A percentile compares a stretch with the other conserved stretches of the same genome.
Evolutionary conservation across 1,140 invertebrate species (phyloP).

Genomic region (Camponotus pennsylvanicus): DNA sequence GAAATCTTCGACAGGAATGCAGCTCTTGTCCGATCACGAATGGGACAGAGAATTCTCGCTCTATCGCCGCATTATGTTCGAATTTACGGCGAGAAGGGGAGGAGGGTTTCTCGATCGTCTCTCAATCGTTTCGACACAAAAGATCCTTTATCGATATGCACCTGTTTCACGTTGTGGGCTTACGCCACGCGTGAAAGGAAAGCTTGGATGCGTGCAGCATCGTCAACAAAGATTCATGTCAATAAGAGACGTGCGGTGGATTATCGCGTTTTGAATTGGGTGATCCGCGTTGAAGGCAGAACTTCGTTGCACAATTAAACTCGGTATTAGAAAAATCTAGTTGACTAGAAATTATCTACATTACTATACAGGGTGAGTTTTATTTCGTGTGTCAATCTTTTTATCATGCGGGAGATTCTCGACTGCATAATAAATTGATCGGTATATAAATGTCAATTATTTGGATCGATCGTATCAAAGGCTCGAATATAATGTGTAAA

Average conservation of each 20-base stretch:
- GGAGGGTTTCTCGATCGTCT: conserved; percentile 29
- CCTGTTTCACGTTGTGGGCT: conserved; percentile 35
- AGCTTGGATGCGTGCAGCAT: conserved; percentile 34
- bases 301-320: conserved; percentile 1
- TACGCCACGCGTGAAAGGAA: conserved; percentile 38
- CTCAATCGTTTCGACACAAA: conserved; percentile 50
- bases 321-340: neutral
- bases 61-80: conserved; percentile 44
- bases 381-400: too few relatives aligned
- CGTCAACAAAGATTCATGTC: conserved; percentile 40
- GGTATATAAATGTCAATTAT: too few relatives aligned
- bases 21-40: conserved; percentile 20
- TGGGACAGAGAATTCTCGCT: conserved; percentile 35
- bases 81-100: conserved; percentile 24
- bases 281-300: neutral
- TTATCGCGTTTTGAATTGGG: conserved; percentile 51
- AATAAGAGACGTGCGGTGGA: conserved; percentile 32
- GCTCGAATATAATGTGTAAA: too few relatives aligned
- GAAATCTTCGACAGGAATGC: conserved; percentile 46
- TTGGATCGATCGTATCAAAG: too few relatives aligned
- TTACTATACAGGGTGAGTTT: too few relatives aligned
- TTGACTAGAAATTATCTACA: neutral
- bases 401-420: too few relatives aligned
- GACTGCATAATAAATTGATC: too few relatives aligned
- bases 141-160: conserved; percentile 37